Conservation (phyloP, 2,113 vertebrate species). For the Chlamydotis undulata region DNA sequence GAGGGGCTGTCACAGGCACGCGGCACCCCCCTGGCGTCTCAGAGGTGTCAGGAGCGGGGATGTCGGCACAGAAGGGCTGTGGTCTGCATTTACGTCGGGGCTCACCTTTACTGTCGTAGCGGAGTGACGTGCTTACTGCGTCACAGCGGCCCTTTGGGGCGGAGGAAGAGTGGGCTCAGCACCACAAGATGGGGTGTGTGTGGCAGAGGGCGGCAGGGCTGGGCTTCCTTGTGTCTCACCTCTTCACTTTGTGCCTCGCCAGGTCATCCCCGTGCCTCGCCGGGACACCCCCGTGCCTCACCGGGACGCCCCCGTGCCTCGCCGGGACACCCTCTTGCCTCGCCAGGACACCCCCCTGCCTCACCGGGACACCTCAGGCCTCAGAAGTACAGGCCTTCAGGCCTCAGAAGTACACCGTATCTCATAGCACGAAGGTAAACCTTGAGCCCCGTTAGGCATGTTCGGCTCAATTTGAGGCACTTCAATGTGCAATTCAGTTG, state of each 20-base stretch:
- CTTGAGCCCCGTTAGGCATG: background rate
- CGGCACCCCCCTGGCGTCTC: background rate
- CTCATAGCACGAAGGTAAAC: background rate
- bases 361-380: background rate
- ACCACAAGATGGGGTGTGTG: accelerated
- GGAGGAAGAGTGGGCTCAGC: background rate
- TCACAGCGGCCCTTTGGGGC: background rate
- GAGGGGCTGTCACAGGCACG: accelerated
- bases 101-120: accelerated
- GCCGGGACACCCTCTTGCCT: too few species aligned
- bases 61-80: background rate
- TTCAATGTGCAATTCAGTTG: background rate
- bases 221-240: too few species aligned
- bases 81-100: background rate
- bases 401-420: accelerated
- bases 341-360: too few species aligned
- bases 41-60: too few species aligned
- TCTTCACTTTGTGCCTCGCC: too few species aligned
- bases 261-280: too few species aligned
- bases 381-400: background rate
- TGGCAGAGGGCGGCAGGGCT: background rate
- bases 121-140: background rate
- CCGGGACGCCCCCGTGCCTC: too few species aligned
- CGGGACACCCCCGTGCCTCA: too few species aligned
- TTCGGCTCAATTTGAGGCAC: background rate